Conservation (phyloP, 2,888 invertebrate genomes). For the Seira ritae region DNA sequence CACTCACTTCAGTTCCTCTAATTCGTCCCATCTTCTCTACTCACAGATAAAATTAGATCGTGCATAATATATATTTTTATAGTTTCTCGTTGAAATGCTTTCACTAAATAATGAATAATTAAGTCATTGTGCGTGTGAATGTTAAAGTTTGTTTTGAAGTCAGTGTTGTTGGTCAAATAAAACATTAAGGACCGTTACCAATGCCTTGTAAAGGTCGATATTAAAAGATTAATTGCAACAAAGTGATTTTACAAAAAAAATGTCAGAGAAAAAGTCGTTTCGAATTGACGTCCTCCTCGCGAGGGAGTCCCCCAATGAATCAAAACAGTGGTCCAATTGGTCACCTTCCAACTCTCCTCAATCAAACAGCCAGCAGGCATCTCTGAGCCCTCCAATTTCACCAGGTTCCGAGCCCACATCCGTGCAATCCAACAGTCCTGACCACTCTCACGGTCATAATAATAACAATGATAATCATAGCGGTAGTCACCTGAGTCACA, state of each 20-base stretch:
- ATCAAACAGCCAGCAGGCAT: conserved; percentile 66
- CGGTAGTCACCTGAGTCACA: conserved; percentile 22
- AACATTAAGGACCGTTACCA: no score
- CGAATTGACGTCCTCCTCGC: conserved; percentile 93
- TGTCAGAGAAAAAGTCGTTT: conserved; percentile 83
- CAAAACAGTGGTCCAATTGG: conserved; percentile 67
- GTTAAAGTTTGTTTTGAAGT: no score
- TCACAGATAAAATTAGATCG: not conserved
- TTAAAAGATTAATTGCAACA: not conserved
- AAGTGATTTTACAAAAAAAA: conserved; percentile 6
- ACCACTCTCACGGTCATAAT: conserved; percentile 51
- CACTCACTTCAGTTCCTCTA: conserved; percentile 17
- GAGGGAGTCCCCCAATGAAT: conserved; percentile 75
- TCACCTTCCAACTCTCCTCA: conserved; percentile 70
- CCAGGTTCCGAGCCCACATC: conserved; percentile 83
- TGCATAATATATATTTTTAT: no score
- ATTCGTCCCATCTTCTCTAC: not conserved
- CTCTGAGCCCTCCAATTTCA: conserved; percentile 86
- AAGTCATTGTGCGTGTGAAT: no score
- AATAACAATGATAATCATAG: conserved; percentile 56
- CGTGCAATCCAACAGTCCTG: conserved; percentile 60
- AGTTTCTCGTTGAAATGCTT: no score
- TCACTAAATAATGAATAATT: no score
- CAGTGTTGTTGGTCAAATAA: no score
- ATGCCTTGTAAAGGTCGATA: no score